Evolutionary conservation across 2,113 vertebrate species (phyloP).

Genomic region (Ochotona curzoniae): DNA sequence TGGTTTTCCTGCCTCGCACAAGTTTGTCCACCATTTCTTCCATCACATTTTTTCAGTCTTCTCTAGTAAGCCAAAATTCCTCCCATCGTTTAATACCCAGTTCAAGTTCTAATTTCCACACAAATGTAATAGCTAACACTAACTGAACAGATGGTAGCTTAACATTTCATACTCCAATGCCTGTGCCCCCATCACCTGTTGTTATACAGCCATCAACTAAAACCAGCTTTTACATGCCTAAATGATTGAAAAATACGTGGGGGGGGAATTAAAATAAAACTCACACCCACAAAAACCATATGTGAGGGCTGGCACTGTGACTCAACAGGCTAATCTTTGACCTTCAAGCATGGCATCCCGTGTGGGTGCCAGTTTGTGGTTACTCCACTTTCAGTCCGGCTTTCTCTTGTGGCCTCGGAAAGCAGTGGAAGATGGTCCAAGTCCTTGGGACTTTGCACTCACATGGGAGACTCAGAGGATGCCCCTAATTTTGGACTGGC

Average conservation of each 20-base stretch:
- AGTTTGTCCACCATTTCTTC: neutral
- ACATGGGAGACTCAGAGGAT: too few relatives aligned
- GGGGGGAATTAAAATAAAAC: neutral
- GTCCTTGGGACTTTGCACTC: too few relatives aligned
- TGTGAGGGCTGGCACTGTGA: neutral
- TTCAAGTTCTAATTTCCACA: neutral
- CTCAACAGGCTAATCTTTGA: too few relatives aligned
- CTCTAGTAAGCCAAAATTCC: constrained; percentile 13
- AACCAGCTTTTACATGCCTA: constrained; percentile 14
- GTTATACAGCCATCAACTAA: neutral
- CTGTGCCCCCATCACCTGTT: neutral
- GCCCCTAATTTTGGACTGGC: too few relatives aligned
- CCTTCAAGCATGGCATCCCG: too few relatives aligned
- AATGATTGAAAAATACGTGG: neutral
- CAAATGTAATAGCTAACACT: constrained; percentile 9
- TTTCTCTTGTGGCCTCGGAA: too few relatives aligned
- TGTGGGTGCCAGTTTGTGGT: too few relatives aligned
- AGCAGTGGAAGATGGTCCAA: too few relatives aligned
- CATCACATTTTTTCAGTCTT: constrained; percentile 20
- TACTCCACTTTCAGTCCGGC: too few relatives aligned
- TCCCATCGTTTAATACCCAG: neutral
- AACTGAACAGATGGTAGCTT: neutral
- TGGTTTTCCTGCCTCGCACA: neutral
- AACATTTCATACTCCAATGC: too few relatives aligned
- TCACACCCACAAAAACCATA: constrained; percentile 7